Base-by-base conservation (phyloP, 2,888 invertebrate species). In the Teleiodes luculella region DNA sequence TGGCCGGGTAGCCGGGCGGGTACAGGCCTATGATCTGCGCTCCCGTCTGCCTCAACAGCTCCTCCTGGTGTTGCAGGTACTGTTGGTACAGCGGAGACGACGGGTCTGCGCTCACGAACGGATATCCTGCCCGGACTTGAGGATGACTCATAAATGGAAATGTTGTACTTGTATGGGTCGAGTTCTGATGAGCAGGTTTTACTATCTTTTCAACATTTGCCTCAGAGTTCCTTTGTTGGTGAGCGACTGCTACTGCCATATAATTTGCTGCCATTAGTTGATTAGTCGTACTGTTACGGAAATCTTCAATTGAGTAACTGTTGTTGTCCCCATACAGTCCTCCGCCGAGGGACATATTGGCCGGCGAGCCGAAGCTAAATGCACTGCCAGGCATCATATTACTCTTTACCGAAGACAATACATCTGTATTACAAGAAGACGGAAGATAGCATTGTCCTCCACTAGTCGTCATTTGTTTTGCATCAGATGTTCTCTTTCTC, bases 361-460 rank as follows among this genome's bases (percentile, higher is more conserved):
- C 90, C 0, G 94, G 89, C 3, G 95, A 91, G 14, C 95, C 95
- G 71, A 96, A 96, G 75, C 96, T 96, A 68, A 96, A 96, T 50
- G 96, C 95, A 81, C 95, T 95, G 24, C 95, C 94, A 6, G 96
- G 93, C 60, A 96, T 95, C 72, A 95, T 94, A 65, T 92, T 92
- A 0, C 77, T 67, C 60, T 86, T 88, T 0, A 83, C 86, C 2
- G 87, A 80, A 1, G 84, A 78, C 39, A 87, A 57, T 18, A 84
- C 80, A 56, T 87, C 87, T 3, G 72, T 73, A 3, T 92, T 87
- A 18, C 43, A 43, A 48, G 94, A 92, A 66, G 95, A 72, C 10
- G 93, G 91, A 63, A 94, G 85, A 59, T 83, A 86, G n/a, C 72
- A 61, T 60, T 85, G 87, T 55, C 92, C 59, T 90, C 89, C 55